Evolutionary conservation across 2,113 vertebrate genomes (phyloP).

Genomic region (Acrocephalus arundinaceus): DNA sequence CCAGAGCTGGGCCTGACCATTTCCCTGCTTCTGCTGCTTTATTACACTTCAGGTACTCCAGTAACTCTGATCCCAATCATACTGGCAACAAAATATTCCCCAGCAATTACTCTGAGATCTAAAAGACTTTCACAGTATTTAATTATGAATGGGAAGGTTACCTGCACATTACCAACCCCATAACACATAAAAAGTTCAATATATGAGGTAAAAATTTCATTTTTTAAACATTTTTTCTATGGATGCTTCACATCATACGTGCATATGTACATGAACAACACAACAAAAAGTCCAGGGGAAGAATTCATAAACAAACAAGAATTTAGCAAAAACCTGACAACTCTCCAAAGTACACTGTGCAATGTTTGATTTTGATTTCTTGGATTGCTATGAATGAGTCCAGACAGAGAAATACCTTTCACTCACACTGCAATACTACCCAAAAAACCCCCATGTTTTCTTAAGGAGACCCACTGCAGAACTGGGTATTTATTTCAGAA

Average conservation of each 20-base stretch:
- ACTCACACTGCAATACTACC: not conserved
- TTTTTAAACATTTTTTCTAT: not conserved
- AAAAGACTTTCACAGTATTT: not conserved
- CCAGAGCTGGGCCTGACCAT: not conserved
- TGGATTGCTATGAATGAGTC: not conserved
- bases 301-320: not conserved
- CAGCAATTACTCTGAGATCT: not conserved
- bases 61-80: not conserved
- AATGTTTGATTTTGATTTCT: not conserved
- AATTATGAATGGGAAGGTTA: not conserved
- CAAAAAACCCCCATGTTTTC: not conserved
- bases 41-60: not conserved
- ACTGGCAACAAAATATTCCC: not conserved
- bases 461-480: not conserved
- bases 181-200: not conserved
- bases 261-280: not conserved
- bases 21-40: not conserved
- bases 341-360: not conserved
- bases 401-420: not conserved
- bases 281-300: not conserved
- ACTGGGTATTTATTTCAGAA: not conserved
- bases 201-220: not conserved
- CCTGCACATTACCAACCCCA: not conserved
- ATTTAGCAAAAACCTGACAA: not conserved
- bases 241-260: accelerated